Evolutionary conservation across 2,797 vertebrate genomes (phyloP), one percentile per base, ranked within the genome.

Genomic region (Astyanax mexicanus): DNA sequence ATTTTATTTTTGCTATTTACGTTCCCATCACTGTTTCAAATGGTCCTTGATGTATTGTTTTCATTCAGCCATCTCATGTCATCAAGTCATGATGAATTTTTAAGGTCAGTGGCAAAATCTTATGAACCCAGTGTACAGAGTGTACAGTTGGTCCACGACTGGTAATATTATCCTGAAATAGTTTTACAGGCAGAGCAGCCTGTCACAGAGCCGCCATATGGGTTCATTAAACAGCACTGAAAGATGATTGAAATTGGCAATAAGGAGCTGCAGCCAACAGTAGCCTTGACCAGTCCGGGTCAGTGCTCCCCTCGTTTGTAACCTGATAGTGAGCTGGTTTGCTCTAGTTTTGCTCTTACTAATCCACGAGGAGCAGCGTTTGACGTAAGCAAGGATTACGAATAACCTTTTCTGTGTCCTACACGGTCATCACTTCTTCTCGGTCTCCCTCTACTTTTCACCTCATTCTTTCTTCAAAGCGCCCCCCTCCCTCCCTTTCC

Each of bases 351-450:
- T 68, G 9, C 6, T 67, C 49, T 25, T n/a, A 27, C 49, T 25
- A 4, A 55, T 65, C 29, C 19, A 19, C 35, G 32, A 67, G 52
- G 35, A n/a, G 23, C 5, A 67, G 49, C 23, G 23, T 67, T 60
- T 78, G 23, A 60, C 52, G 57, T 67, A 52, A 72, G 40, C 49
- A 40, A 15, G 25, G 61, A n/a, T 72, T 51, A 40, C 19, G 2
- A 6, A 38, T 57, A 58, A 40, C 38, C 5, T 66, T 79, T 42
- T 47, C 19, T 21, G 23, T 25, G 11, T 12, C 29, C 32, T 27
- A 49, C 40, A 29, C 13, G 25, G 3, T 78, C 38, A 6, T 42
- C 12, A 12, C 6, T 17, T 10, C 11, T 21, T 61, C 19, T 12
- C n/a, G n/a, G n/a, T n/a, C n/a, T n/a, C 27, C n/a, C 49, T 11